Percentiles rank a stretch among this genome's conserved stretches.
phyloP scores from a whole-genome alignment of 2,797 vertebrate species.

The Mallotus villosus region DNA sequence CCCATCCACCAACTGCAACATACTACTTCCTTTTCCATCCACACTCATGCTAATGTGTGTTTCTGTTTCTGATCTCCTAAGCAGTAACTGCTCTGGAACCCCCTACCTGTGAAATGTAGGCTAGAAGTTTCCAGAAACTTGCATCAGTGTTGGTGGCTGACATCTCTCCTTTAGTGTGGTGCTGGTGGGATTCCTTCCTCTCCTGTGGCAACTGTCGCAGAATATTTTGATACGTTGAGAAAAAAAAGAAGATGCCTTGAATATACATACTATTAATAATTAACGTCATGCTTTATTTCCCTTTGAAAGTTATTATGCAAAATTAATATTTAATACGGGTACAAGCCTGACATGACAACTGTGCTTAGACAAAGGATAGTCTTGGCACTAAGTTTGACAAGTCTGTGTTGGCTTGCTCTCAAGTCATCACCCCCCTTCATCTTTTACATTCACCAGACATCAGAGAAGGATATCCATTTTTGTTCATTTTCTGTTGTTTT shows the following conservation, averaged over 20 bases:
- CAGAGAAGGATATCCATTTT: conserved; percentile 68
- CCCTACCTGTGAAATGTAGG: conserved; percentile 61
- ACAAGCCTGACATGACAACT: conserved; percentile 79
- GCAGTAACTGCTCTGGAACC: background rate
- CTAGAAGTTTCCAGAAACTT: conserved; percentile 64
- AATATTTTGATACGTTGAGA: conserved; percentile 72
- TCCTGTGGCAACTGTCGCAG: conserved; percentile 74
- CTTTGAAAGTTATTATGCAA: conserved; percentile 82
- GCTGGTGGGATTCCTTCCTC: conserved; percentile 62
- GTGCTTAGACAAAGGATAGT: conserved; percentile 79
- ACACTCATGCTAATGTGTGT: background rate
- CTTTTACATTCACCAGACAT: conserved; percentile 70
- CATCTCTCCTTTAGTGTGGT: conserved; percentile 36
- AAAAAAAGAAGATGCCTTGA: conserved; percentile 74
- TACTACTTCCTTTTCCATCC: no score
- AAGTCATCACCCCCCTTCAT: conserved; percentile 73
- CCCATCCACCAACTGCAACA: no score
- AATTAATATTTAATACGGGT: conserved; percentile 81
- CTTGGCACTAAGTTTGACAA: conserved; percentile 76
- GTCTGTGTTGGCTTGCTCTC: conserved; percentile 71
- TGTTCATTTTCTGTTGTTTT: conserved; percentile 67
- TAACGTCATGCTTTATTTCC: conserved; percentile 80
- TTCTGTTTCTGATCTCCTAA: background rate
- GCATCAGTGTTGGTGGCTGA: conserved; percentile 55
- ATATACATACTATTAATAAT: conserved; percentile 84